Conservation (phyloP, 2,113 vertebrate species). For the Scortum barcoo region DNA sequence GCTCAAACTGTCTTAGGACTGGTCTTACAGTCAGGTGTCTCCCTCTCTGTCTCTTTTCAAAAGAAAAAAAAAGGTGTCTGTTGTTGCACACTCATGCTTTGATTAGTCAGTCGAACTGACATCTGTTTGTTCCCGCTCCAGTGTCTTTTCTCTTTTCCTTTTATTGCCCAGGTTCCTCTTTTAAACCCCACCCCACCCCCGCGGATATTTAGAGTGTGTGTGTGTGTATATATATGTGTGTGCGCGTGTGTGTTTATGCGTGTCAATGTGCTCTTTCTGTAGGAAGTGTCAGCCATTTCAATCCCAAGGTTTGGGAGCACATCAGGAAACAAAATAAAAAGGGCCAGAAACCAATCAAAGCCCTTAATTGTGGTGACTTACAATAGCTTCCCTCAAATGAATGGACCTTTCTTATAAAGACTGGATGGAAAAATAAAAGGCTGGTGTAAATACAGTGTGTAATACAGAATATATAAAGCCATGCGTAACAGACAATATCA, state of each 20-base stretch:
- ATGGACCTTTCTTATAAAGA: conserved; percentile 55
- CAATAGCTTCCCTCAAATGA: conserved; percentile 59
- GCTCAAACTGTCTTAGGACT: conserved; percentile 50
- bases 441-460: conserved; percentile 69
- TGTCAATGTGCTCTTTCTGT: conserved; percentile 70
- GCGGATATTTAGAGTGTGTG: neutral
- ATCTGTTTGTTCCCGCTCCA: conserved; percentile 46
- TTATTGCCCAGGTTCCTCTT: conserved; percentile 46
- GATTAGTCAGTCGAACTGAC: conserved; percentile 55
- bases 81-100: conserved; percentile 37
- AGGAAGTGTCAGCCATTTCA: conserved; percentile 84
- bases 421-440: conserved; percentile 26
- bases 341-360: conserved; percentile 65
- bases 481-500: conserved; percentile 72
- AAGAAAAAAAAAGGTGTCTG: conserved; percentile 30
- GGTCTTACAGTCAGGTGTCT: conserved; percentile 25
- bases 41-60: conserved; percentile 14
- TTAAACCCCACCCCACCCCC: conserved; percentile 27
- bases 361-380: conserved; percentile 55
- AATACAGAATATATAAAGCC: conserved; percentile 76
- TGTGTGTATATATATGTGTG: conserved; percentile 17
- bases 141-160: conserved; percentile 37
- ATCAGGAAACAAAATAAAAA: conserved; percentile 74
- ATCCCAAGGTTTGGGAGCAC: conserved; percentile 70
- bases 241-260: conserved; percentile 19